Base-by-base conservation (phyloP, 1,140 invertebrate species). In the Dreissena polymorpha region DNA sequence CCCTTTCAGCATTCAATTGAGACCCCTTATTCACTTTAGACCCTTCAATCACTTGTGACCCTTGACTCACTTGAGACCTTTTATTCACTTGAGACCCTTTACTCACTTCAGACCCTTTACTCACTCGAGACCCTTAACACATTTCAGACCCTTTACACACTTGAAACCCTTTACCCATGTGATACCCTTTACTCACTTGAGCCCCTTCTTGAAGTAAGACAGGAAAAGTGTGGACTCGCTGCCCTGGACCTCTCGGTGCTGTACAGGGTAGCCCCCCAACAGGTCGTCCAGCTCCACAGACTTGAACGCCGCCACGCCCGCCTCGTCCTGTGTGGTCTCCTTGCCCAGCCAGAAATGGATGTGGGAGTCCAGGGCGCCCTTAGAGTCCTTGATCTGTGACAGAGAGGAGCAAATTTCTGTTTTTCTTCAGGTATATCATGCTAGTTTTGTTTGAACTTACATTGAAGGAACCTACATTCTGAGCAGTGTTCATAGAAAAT, bases 341-440 rank as follows among this genome's bases (percentile, higher is more conserved):
- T 94, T 94, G 23, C 98, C 97, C 39, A 98, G 94, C 97, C 98
- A 99, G 89, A 98, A 97, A 92, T 99, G 98, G 82, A 99, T 96
- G 92, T 98, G 96, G 95, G 95, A 97, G 29, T 95, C 94, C 23
- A 96, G 92, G 12, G 94, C 93, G 51, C 95, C 95, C 84, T 89
- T 89, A 14, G 82, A 75, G 14, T 90, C 90, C 68, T 88, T 89
- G 25, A 90, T 81, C 91, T 91, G 85, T 23, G 90, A 91, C 10
- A 78, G 3, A n/a, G 21, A 29, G 55, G 55, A 10, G 39, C 13
- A 39, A 60, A 27, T 60, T n/a, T n/a, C n/a, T n/a, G n/a, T n/a
- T n/a, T 23, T 57, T n/a, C 16, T 21, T 55, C 16, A 55, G 53
- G 53, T 53, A 16, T 67, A 67, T 21, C 50, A 18, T 21, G 3